Evolutionary conservation across 1,140 invertebrate genomes (phyloP).

Genomic region (Euglossa dilemma): DNA sequence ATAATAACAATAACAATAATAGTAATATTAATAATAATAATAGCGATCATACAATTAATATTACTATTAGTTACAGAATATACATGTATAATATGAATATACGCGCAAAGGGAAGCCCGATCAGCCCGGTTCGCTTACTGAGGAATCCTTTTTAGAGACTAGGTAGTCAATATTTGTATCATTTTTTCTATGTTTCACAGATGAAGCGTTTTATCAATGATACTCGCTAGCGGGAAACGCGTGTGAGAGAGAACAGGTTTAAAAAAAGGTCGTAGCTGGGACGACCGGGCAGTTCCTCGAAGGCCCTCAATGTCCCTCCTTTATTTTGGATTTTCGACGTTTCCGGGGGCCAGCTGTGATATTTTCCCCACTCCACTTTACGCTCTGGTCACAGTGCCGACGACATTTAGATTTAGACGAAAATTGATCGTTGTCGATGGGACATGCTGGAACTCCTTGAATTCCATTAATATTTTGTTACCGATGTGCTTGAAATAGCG

Average conservation of each 20-base stretch:
- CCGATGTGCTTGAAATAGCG: slow-evolving; percentile 17
- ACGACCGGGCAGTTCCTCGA: slow-evolving; percentile 50
- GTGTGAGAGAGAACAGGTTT: slow-evolving; percentile 43
- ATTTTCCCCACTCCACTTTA: slow-evolving; percentile 76
- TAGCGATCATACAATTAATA: slow-evolving; percentile 58
- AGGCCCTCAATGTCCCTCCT: slow-evolving; percentile 61
- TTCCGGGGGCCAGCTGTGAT: slow-evolving; percentile 80
- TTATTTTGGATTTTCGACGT: slow-evolving; percentile 72
- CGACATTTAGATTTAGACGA: slow-evolving; percentile 66
- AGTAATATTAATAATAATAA: slow-evolving; percentile 68
- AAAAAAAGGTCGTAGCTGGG: slow-evolving; percentile 43
- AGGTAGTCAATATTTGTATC: slow-evolving; percentile 71
- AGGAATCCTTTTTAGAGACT: slow-evolving; percentile 42
- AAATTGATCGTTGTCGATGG: slow-evolving; percentile 47
- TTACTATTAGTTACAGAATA: slow-evolving; percentile 63
- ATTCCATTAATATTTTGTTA: slow-evolving; percentile 53
- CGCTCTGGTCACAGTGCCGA: slow-evolving; percentile 70
- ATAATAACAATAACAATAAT: slow-evolving; percentile 62
- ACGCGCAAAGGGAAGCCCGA: slow-evolving; percentile 63
- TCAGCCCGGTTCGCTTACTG: slow-evolving; percentile 66
- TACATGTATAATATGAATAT: slow-evolving; percentile 60
- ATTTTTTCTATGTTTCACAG: slow-evolving; percentile 75
- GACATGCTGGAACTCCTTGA: slow-evolving; percentile 28
- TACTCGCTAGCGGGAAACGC: slow-evolving; percentile 18
- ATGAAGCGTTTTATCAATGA: slow-evolving; percentile 35